Percentiles rank a stretch among this genome's conserved stretches.
phyloP scores from a whole-genome alignment of 2,797 vertebrate species.

The Poeciliopsis presidionis region DNA sequence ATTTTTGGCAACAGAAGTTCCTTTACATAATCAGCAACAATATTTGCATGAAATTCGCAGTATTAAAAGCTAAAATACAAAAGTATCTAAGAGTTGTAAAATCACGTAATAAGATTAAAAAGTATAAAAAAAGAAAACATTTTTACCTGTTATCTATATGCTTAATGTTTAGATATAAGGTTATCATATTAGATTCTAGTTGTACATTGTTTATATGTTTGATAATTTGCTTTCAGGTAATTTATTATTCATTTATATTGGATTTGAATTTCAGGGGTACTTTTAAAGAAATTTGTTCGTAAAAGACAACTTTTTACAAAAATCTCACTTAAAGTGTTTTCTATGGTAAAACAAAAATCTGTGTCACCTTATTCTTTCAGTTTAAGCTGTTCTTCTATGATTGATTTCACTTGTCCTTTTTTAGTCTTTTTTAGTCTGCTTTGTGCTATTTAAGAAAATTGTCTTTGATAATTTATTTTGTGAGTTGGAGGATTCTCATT shows the following conservation, averaged over 20 bases:
- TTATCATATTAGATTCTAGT: neutral
- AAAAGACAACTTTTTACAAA: neutral
- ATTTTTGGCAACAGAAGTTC: conserved; percentile 66
- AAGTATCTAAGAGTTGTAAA: neutral
- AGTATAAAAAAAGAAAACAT: neutral
- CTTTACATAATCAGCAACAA: conserved; percentile 31
- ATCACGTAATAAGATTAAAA: neutral
- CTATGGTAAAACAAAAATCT: too few relatives aligned
- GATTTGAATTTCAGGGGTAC: neutral
- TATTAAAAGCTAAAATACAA: neutral
- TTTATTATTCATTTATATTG: neutral
- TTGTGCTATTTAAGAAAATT: neutral
- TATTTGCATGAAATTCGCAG: neutral
- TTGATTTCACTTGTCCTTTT: neutral
- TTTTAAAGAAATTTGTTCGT: neutral
- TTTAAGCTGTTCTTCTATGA: too few relatives aligned
- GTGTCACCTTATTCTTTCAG: too few relatives aligned
- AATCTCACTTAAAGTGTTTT: neutral
- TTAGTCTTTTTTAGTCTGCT: neutral
- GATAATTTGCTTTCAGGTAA: neutral
- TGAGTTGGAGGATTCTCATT: neutral
- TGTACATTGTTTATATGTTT: neutral
- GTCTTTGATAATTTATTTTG: neutral
- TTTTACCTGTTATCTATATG: neutral
- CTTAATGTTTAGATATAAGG: neutral